Conservation (phyloP, 2,113 vertebrate species). For the Istiophorus platypterus region DNA sequence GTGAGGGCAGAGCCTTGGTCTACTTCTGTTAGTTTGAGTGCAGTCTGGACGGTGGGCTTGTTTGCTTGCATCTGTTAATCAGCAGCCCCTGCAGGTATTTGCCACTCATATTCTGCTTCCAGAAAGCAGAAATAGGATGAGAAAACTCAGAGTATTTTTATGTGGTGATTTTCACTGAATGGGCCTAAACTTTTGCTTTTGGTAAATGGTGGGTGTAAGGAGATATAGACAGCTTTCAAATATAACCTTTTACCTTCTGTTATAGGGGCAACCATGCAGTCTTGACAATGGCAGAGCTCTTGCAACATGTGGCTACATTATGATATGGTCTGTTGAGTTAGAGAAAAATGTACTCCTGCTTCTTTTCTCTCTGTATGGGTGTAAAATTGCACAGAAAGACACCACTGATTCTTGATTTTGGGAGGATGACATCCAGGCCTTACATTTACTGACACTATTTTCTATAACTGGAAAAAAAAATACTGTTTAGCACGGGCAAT, state of each 20-base stretch:
- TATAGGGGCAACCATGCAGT: background rate
- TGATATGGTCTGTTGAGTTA: slow-evolving; percentile 21
- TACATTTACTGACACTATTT: slow-evolving; percentile 5
- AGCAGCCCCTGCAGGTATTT: slow-evolving; percentile 39
- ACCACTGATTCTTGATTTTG: background rate
- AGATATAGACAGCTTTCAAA: slow-evolving; percentile 10
- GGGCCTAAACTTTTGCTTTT: slow-evolving; percentile 4
- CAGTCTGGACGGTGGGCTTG: slow-evolving; percentile 7
- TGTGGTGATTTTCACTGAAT: slow-evolving; percentile 4
- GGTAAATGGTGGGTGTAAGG: background rate
- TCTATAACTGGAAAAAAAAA: background rate
- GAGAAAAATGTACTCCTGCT: background rate
- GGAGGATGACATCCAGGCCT: background rate
- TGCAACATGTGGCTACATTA: background rate
- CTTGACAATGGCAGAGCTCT: slow-evolving; percentile 1
- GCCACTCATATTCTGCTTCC: slow-evolving; percentile 7
- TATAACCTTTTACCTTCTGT: slow-evolving; percentile 3
- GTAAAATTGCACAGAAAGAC: background rate
- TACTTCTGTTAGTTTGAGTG: background rate
- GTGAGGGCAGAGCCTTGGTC: background rate
- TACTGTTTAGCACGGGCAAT: background rate
- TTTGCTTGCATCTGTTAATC: slow-evolving; percentile 47
- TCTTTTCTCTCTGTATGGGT: slow-evolving; percentile 8
- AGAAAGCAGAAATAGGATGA: slow-evolving; percentile 17
- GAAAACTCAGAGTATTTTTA: slow-evolving; percentile 19